Evolutionary conservation across 2,888 invertebrate species (phyloP), one percentile per base, ranked within the genome.

Genomic region (Melieria omissa): DNA sequence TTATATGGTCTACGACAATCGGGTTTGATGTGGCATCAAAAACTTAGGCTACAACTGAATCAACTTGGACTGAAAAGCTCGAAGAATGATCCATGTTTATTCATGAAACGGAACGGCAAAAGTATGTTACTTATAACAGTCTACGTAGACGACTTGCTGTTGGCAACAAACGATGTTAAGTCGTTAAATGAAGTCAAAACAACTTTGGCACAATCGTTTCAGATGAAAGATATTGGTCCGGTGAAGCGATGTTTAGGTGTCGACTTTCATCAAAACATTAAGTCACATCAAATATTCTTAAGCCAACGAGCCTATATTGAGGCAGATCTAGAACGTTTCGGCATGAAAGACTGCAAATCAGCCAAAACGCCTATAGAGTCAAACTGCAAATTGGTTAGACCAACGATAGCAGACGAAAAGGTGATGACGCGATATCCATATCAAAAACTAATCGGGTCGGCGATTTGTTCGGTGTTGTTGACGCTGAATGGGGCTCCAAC

Each of bases 401-500:
- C 74, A 3, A 10, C 29, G 29, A n/a, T 55, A 63, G 58, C 64
- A 45, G 69, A 75, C 49, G 73, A 73, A 57, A 45, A 45, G 0
- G 10, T 54, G 0, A 76, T 76, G 75, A 58, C 54, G 0, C 72
- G 14, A 55, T 76, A 72, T 16, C 73, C 73, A 3, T 77, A 73
- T 58, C 75, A 79, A 70, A 73, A 61, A 8, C 12, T 76, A 45
- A 77, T 78, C 10, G 77, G 76, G 8, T n/a, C 77, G 10, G n/a
- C n/a, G n/a, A n/a, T n/a, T n/a, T n/a, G 29, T 29, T 29, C 12
- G 75, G 75, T 4, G 74, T 76, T 4, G 74, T 65, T 0, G 76
- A 78, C 45, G 78, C 77, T 4, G 77, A 77, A 42, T 78, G 77
- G 77, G 78, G 74, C 6, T 71, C 47, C 41, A 71, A 75, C 5